phyloP scores from a whole-genome alignment of 2,888 invertebrate genomes.

The Hofmannophila pseudospretella region DNA sequence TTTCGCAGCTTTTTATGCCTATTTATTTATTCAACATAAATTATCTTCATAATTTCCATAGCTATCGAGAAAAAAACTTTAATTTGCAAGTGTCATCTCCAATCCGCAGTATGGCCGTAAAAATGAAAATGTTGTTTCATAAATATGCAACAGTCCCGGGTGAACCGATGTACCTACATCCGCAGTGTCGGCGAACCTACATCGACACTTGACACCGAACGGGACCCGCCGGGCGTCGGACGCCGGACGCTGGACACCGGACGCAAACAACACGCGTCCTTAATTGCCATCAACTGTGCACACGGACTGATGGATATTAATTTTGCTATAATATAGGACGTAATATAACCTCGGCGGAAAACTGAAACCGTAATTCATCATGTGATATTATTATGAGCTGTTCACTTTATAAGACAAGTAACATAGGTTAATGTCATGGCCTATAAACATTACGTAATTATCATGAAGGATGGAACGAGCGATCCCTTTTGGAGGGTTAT shows the following conservation, averaged over 20 bases:
- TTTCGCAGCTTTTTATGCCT: too few species aligned
- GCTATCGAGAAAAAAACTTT: neutral
- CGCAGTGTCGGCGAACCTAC: neutral
- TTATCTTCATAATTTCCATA: neutral
- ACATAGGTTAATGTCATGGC: too few species aligned
- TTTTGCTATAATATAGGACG: too few species aligned
- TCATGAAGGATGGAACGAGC: too few species aligned
- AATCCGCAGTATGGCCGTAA: neutral
- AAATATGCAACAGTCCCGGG: conserved; percentile 22
- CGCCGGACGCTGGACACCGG: conserved; percentile 28
- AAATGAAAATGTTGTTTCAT: conserved; percentile 11
- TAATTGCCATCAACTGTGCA: conserved; percentile 19
- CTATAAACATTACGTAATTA: too few species aligned
- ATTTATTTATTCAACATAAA: too few species aligned
- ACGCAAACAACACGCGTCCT: conserved; percentile 13
- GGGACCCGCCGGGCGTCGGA: too few species aligned
- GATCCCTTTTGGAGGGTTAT: too few species aligned
- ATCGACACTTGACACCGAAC: conserved; percentile 29
- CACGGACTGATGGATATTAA: conserved; percentile 9
- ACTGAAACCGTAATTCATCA: too few species aligned
- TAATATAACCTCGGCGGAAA: too few species aligned
- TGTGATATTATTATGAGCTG: too few species aligned
- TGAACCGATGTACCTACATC: neutral
- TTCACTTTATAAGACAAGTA: too few species aligned
- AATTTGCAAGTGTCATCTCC: neutral